Conservation (phyloP, 2,113 vertebrate species). For the Nibea albiflora region DNA sequence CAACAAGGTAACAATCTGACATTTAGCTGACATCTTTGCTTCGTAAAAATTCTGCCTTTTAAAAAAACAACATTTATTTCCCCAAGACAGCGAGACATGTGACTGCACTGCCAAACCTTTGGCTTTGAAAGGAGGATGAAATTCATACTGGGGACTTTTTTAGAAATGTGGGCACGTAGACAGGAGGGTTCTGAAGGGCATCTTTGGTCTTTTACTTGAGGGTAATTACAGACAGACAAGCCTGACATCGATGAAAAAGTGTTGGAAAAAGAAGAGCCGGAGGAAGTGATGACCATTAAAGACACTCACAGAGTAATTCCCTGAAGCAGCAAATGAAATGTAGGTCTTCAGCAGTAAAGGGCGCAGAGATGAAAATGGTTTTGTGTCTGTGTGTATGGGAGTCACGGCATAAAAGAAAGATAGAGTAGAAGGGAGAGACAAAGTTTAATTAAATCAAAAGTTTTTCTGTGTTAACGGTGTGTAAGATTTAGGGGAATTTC, state of each 20-base stretch:
- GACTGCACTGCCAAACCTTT: conserved; percentile 44
- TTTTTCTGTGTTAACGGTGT: neutral
- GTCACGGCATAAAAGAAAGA: neutral
- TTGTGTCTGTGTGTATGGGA: conserved; percentile 15
- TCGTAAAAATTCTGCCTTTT: conserved; percentile 27
- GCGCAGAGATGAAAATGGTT: neutral
- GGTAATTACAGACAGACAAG: conserved; percentile 61
- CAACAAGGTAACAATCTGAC: conserved; percentile 46
- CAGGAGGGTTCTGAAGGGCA: conserved; percentile 48
- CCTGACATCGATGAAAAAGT: conserved; percentile 47
- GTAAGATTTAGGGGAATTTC: too few relatives aligned
- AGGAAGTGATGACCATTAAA: conserved; percentile 63
- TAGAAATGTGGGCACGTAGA: conserved; percentile 27
- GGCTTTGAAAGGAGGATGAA: conserved; percentile 46
- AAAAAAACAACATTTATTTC: neutral
- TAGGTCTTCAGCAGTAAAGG: conserved; percentile 37
- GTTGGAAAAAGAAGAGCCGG: conserved; percentile 31
- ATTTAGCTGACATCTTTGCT: conserved; percentile 48
- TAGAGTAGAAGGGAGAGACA: neutral
- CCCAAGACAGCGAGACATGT: conserved; percentile 21
- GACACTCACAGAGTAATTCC: conserved; percentile 47
- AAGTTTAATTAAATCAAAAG: neutral
- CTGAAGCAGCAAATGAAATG: conserved; percentile 47
- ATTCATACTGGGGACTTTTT: conserved; percentile 19
- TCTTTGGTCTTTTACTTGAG: conserved; percentile 57